Evolutionary conservation across 2,113 vertebrate species (phyloP).

Genomic region (Percina caprodes): DNA sequence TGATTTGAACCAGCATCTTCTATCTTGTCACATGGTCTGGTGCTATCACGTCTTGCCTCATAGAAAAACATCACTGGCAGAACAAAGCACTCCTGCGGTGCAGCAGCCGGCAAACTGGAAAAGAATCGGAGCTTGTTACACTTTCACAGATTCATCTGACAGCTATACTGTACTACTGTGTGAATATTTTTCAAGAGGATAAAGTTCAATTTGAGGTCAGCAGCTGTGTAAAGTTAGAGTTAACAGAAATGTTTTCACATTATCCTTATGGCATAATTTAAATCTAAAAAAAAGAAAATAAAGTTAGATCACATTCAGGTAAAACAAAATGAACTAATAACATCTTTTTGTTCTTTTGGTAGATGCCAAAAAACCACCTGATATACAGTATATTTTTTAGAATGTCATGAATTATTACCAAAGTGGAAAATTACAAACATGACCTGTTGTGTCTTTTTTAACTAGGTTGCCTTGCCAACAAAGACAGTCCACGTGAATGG

Average conservation of each 20-base stretch:
- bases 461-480: slow-evolving; percentile 77
- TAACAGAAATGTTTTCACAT: not conserved
- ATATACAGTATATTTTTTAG: slow-evolving; percentile 12
- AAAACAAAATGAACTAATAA: not conserved
- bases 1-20: slow-evolving; percentile 46
- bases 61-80: slow-evolving; percentile 33
- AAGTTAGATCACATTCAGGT: not conserved
- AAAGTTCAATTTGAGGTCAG: slow-evolving; percentile 62
- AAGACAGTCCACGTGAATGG: slow-evolving; percentile 85
- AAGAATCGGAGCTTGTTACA: slow-evolving; percentile 45
- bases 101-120: slow-evolving; percentile 55
- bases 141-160: slow-evolving; percentile 30
- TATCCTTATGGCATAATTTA: not conserved
- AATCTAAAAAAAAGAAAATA: slow-evolving; percentile 6
- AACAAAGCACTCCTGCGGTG: slow-evolving; percentile 50
- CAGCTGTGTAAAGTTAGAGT: slow-evolving; percentile 32
- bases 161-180: slow-evolving; percentile 24
- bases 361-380: not conserved
- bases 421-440: slow-evolving; percentile 37
- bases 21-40: slow-evolving; percentile 36
- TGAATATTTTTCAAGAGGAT: slow-evolving; percentile 31
- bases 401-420: slow-evolving; percentile 18
- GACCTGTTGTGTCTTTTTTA: slow-evolving; percentile 48
- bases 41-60: slow-evolving; percentile 27
- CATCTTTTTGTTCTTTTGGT: not conserved